Base-by-base conservation (phyloP, 2,888 invertebrate genomes). In the Tenthredo distinguenda region DNA sequence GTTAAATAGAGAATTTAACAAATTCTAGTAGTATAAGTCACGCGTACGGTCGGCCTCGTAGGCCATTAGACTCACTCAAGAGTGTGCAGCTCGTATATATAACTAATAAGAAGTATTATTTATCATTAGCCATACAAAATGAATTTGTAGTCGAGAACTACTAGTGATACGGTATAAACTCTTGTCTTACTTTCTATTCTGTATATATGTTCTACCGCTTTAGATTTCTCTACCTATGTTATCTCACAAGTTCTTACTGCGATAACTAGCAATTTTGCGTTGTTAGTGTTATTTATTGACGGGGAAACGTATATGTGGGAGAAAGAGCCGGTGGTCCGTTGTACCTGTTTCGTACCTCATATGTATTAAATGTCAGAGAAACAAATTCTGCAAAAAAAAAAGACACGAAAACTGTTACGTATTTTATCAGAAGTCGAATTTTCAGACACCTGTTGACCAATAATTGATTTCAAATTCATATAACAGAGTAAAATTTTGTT, bases 51-150 rank as follows among this genome's bases (percentile, higher is more conserved):
- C 10, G 68, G 34, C 15, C 34, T 68, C 68, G 34, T 68, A 34
- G 12, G 34, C 34, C 34, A 31, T 68, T 68, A 68, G 1, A 34
- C 68, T 68, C 62, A 34, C 68, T 68, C 26, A 68, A 40, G 43
- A 43, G 21, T 40, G 21, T 43, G 43, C 43, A 43, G 26, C 43
- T 74, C 40, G 74, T 74, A n/a, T 74, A n/a, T 21, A 26, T 43
- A 34, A 68, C 34, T 68, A 68, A 68, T 40, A 26, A 74, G 12
- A 74, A 74, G 74, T 74, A 74, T 74, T 74, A 74, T 21, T 74
- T 74, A 77, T 50, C 55, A 15, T 55, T 77, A 34, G 47, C 55
- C 12, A 55, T 9, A 31, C 18, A 77, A 77, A 55, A 1, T 50
- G 34, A 77, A 18, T 77, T 77, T 31, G 6, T 77, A 77, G 77